Evolutionary conservation across 1,140 invertebrate species (phyloP).

Genomic region (Halictus rubicundus): DNA sequence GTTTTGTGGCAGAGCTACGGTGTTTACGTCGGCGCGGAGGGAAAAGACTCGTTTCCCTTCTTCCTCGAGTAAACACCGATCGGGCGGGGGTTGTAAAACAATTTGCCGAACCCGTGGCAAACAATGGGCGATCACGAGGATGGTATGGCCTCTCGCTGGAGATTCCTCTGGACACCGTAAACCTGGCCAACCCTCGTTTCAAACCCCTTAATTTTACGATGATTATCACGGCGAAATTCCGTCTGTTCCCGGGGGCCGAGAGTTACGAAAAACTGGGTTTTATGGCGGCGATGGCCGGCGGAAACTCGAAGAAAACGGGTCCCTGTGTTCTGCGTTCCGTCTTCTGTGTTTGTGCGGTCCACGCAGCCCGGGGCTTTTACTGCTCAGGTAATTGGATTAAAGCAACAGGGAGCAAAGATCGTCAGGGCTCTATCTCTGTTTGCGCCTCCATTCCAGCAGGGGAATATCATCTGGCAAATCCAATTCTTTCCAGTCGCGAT

Average conservation of each 20-base stretch:
- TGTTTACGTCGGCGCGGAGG: background rate
- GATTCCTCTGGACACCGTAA: background rate
- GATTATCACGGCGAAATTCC: constrained; percentile 41
- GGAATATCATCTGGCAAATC: constrained; percentile 29
- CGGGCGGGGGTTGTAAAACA: constrained; percentile 61
- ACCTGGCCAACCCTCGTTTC: constrained; percentile 22
- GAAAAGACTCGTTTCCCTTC: constrained; percentile 6
- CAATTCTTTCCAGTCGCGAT: constrained; percentile 17
- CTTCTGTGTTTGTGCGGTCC: background rate
- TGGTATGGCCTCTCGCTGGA: background rate
- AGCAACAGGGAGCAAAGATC: background rate
- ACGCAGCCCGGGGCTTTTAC: constrained; percentile 1
- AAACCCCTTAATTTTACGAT: constrained; percentile 67
- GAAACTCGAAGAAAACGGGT: background rate
- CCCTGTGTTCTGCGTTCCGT: no score
- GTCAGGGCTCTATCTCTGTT: background rate
- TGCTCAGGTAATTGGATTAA: constrained; percentile 40
- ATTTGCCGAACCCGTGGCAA: constrained; percentile 65
- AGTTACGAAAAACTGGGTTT: constrained; percentile 55
- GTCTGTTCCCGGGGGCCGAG: background rate
- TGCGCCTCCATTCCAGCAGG: background rate
- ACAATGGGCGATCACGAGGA: constrained; percentile 70
- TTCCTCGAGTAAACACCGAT: constrained; percentile 23
- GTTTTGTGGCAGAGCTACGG: background rate
- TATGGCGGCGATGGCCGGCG: constrained; percentile 12